A percentile compares a stretch with the other conserved stretches of the same genome.
These are phyloP conservation scores for Drosophila yooni DNA, from an alignment of 2,888 invertebrate species.

Conservation along the genomic window DNA sequence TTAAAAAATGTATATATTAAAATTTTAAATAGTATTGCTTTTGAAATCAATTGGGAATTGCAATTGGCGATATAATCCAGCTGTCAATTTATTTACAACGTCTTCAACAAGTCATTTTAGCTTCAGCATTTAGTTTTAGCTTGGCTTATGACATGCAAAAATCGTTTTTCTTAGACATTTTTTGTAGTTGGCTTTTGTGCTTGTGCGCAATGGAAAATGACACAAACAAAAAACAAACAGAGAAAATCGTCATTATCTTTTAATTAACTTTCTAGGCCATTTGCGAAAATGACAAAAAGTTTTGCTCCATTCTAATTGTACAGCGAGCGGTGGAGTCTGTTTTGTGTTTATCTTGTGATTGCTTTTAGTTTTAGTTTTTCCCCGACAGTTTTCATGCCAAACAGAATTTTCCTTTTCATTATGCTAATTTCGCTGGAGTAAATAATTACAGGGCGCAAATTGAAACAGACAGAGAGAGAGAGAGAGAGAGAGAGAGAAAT, in stretches of 20 bases:
- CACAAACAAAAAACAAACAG: background rate
- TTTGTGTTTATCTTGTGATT: conserved; percentile 63
- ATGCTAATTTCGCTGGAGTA: conserved; percentile 34
- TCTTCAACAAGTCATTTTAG: background rate
- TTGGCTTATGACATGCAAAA: background rate
- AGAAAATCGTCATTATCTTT: conserved; percentile 57
- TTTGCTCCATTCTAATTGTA: conserved; percentile 9
- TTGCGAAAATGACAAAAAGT: conserved; percentile 41
- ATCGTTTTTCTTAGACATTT: background rate
- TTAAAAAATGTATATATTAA: background rate
- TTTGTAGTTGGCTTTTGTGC: conserved; percentile 8
- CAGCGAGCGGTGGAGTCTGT: conserved; percentile 14
- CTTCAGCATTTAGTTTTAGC: background rate
- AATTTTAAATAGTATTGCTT: background rate
- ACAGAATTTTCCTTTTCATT: conserved; percentile 52
- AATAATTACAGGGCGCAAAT: conserved; percentile 35
- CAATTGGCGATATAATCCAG: background rate
- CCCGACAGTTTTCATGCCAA: conserved; percentile 55
- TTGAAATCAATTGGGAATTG: background rate
- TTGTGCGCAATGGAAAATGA: background rate
- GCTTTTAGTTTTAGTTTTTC: conserved; percentile 52
- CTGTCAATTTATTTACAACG: background rate
- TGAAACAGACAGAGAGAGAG: conserved; percentile 19
- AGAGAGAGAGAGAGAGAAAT: conserved; percentile 24
- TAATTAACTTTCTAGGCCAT: conserved; percentile 54